Evolutionary conservation across 2,888 invertebrate genomes (phyloP).

Genomic region (Agonopterix subpropinquella): DNA sequence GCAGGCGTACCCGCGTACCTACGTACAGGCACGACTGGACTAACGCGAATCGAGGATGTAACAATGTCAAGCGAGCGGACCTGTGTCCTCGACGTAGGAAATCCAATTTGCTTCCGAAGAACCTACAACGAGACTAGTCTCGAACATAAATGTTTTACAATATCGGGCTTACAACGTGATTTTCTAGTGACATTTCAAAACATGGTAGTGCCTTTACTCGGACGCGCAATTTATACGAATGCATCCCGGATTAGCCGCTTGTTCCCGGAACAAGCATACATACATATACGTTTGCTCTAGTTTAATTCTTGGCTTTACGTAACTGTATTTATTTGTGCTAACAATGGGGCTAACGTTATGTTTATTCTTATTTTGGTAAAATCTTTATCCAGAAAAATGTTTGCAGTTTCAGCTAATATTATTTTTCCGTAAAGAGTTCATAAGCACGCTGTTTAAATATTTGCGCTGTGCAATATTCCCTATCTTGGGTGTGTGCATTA

Average conservation of each 20-base stretch:
- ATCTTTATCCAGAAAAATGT: too few species aligned
- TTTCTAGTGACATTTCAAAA: not conserved
- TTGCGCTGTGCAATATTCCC: conserved; percentile 48
- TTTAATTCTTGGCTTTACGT: too few species aligned
- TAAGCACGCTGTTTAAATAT: conserved; percentile 37
- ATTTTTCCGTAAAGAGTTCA: too few species aligned
- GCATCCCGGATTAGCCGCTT: conserved; percentile 26
- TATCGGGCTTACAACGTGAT: not conserved
- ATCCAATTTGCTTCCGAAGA: conserved; percentile 34
- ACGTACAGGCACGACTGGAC: too few species aligned
- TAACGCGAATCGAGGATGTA: not conserved
- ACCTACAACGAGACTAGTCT: too few species aligned
- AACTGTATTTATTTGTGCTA: not conserved
- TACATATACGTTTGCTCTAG: too few species aligned
- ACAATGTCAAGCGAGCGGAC: conserved; percentile 10
- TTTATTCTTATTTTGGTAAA: too few species aligned
- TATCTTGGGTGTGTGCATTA: conserved; percentile 46
- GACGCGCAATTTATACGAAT: conserved; percentile 37
- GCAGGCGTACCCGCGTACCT: too few species aligned
- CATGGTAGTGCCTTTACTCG: conserved; percentile 10
- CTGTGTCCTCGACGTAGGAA: conserved; percentile 21
- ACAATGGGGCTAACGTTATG: too few species aligned
- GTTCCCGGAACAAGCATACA: too few species aligned
- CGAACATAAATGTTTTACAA: too few species aligned
- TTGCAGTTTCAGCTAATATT: too few species aligned